Base-by-base conservation (phyloP, 2,797 vertebrate genomes). In the Lateolabrax maculatus region DNA sequence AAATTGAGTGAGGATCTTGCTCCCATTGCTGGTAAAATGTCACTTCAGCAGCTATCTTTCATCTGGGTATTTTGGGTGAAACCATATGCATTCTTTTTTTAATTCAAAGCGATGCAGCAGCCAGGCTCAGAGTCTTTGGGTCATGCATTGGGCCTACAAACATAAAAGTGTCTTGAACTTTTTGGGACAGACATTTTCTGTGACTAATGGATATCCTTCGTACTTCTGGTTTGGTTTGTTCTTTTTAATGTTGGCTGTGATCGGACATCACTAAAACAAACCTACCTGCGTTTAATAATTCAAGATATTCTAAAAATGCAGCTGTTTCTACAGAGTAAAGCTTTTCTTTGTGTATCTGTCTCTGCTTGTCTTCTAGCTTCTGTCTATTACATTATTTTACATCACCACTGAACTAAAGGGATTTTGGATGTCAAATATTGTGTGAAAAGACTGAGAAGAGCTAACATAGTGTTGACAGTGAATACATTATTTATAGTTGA, bases 41-140 rank as follows among this genome's bases (percentile, higher is more conserved):
- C 62, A 60, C 46, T 68, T 51, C 72, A 78, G 43, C 57, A 72
- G 58, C 62, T 23, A 41, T 72, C 71, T 73, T 84, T 79, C 75
- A 69, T 81, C 29, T 63, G 39, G 51, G 46, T 75, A 48, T 73
- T 48, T 53, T 10, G 56, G 34, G n/a, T n/a, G n/a, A n/a, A n/a
- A n/a, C n/a, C n/a, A n/a, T n/a, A n/a, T n/a, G n/a, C n/a, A n/a
- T n/a, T n/a, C n/a, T n/a, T n/a, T n/a, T 19, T 21, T 43, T 27
- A 4, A 31, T 43, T 51, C 19, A 60, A 49, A 71, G 43, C 6
- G 53, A 43, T 21, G n/a, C n/a, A n/a, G 5, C 29, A 52, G 49
- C 18, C 43, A 8, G 23, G 41, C 39, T 55, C 23, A n/a, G 7
- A 53, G 18, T 10, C 62, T 2, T 36, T 21, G 31, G 31, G 27